Evolutionary conservation across 2,888 invertebrate species (phyloP).

Genomic region (Panopea generosa): DNA sequence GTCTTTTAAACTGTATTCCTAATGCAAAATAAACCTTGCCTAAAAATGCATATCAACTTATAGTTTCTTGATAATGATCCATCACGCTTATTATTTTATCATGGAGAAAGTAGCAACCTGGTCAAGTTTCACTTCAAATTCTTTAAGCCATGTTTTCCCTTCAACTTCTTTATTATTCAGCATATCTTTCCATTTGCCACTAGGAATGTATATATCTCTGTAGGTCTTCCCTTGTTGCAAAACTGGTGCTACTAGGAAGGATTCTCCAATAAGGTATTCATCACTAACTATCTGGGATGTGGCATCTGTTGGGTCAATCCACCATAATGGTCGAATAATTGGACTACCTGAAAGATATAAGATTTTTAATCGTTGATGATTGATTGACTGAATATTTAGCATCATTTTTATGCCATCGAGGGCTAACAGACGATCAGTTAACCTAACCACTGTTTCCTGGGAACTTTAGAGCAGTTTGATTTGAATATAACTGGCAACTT

Average conservation of each 20-base stretch:
- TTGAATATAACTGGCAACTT: too few relatives aligned
- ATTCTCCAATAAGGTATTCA: conserved; percentile 78
- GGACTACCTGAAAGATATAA: conserved; percentile 87
- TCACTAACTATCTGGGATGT: conserved; percentile 92
- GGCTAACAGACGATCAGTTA: too few relatives aligned
- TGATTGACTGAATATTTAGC: too few relatives aligned
- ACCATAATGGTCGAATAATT: conserved; percentile 95
- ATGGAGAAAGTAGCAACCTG: conserved; percentile 61
- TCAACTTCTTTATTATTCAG: conserved; percentile 42
- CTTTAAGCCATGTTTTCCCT: conserved; percentile 66
- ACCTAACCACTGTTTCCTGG: background rate
- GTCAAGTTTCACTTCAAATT: conserved; percentile 55
- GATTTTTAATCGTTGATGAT: too few relatives aligned
- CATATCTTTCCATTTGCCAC: conserved; percentile 68
- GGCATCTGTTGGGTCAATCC: conserved; percentile 93
- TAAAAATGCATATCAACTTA: too few relatives aligned
- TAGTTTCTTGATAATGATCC: too few relatives aligned
- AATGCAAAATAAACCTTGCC: too few relatives aligned
- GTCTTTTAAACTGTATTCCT: too few relatives aligned
- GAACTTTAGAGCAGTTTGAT: too few relatives aligned
- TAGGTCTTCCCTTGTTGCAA: conserved; percentile 63
- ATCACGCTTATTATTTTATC: background rate
- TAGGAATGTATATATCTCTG: conserved; percentile 75
- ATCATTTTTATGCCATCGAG: too few relatives aligned
- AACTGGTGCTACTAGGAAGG: conserved; percentile 80